Evolutionary conservation across 1,140 invertebrate genomes (phyloP).

Genomic region (Pseudomyrmex sp.): DNA sequence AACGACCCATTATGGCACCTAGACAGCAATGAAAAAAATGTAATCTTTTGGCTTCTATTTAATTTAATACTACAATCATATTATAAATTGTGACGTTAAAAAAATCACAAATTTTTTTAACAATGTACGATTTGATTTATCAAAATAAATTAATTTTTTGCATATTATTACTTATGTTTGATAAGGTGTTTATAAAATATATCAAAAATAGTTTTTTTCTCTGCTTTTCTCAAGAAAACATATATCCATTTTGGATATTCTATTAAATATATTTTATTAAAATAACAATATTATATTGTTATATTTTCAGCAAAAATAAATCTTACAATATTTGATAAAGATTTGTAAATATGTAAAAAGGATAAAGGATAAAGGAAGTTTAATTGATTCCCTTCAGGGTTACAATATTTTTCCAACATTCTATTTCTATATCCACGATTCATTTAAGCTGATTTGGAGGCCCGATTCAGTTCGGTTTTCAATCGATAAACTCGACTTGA

Average conservation of each 20-base stretch:
- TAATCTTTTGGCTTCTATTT: neutral
- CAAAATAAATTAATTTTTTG: neutral
- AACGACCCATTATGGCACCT: neutral
- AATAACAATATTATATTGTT: neutral
- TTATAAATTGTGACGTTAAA: too few species aligned
- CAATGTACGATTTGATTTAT: too few species aligned
- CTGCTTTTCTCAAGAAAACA: neutral
- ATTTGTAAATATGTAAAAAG: too few species aligned
- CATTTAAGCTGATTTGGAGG: too few species aligned
- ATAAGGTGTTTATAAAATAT: neutral
- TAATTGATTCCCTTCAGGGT: too few species aligned
- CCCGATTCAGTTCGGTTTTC: too few species aligned
- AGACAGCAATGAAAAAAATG: neutral
- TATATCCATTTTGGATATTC: neutral
- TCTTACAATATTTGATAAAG: neutral
- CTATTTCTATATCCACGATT: too few species aligned
- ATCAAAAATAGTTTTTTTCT: neutral
- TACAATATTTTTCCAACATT: too few species aligned
- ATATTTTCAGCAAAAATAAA: neutral
- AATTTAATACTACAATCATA: too few species aligned
- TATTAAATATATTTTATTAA: neutral
- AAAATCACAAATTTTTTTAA: too few species aligned
- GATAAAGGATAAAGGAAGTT: too few species aligned
- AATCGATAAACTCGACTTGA: too few species aligned
- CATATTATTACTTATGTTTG: neutral